Base-by-base conservation (phyloP, 2,888 invertebrate species). In the Neocrepidodera transversa region DNA sequence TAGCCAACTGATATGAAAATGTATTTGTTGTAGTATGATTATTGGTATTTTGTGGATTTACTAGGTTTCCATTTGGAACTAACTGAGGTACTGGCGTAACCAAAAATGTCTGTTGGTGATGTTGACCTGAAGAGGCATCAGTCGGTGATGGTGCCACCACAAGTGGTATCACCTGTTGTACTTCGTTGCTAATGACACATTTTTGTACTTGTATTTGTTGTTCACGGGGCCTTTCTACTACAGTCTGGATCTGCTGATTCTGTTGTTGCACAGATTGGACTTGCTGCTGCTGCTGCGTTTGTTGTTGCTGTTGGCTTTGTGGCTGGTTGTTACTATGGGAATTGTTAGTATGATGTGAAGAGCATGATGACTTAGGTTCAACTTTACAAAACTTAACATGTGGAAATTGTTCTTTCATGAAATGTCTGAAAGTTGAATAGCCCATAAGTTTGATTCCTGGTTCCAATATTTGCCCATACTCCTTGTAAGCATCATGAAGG, bases 401-500 rank as follows among this genome's bases (percentile, higher is more conserved):
- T 1, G 91, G 90, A 76, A 91, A 91, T 74, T 91, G 91, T 69
- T 90, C 89, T 74, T 90, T 90, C 87, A 91, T 88, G 73, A 91
- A 91, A 69, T 90, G 87, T 63, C 90, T 82, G 79, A 91, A 91
- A 7, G 90, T 90, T 1, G 90, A 89, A 71, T 90, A 91, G 0
- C 91, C 90, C 90, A 91, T 90, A 11, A 89, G 80, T 77, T 90
- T 91, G 10, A 88, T 85, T 52, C 86, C 86, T 0, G 88, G 87
- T 69, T 88, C 87, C 50, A 87, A 78, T 64, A 87, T 85, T 74
- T 87, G 87, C 62, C 89, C 89, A 73, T 88, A 89, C 68, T 89
- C 87, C 71, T 87, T 87, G 74, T 90, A 91, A 36, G 87, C 86
- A 71, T 90, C 88, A 68, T 90, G 90, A 30, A 91, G 81, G 72